Conservation (phyloP, 92 coral and sea anemone species). For the Plumapathes pennacea region DNA sequence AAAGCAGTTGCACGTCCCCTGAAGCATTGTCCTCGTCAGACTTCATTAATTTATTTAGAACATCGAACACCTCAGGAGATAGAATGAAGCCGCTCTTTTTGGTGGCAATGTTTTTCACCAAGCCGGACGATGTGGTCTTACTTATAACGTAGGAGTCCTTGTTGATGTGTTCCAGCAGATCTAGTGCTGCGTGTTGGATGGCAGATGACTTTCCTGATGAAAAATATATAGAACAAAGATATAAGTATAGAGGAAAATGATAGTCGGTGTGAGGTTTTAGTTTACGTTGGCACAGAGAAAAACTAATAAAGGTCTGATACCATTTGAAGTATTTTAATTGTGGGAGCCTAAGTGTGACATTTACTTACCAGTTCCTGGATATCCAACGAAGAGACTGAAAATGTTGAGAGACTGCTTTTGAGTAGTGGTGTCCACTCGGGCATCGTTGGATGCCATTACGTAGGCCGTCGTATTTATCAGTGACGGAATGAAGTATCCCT, state of each 20-base stretch:
- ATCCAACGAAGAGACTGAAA: constrained; percentile 27
- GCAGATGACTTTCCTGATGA: constrained; percentile 37
- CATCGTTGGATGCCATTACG: constrained; percentile 8
- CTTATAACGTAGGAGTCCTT: constrained; percentile 12
- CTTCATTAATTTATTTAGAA: constrained; percentile 43
- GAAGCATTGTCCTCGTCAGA: constrained; percentile 47
- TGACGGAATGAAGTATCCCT: constrained; percentile 37
- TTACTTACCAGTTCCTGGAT: constrained; percentile 39
- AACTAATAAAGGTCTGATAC: too few relatives aligned
- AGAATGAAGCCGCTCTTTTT: constrained; percentile 38
- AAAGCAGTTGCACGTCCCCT: constrained; percentile 53
- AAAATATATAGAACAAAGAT: too few relatives aligned
- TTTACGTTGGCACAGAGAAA: too few relatives aligned
- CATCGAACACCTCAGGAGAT: constrained; percentile 59
- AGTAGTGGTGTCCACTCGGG: constrained; percentile 9
- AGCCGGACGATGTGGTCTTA: constrained; percentile 45
- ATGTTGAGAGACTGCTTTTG: constrained; percentile 39
- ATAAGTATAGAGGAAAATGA: too few relatives aligned
- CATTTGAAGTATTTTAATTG: too few relatives aligned
- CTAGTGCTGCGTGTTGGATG: constrained; percentile 21
- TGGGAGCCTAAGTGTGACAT: neutral
- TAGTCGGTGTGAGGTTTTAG: too few relatives aligned
- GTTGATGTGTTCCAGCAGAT: constrained; percentile 21
- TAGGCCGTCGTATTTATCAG: constrained; percentile 19
- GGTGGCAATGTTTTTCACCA: constrained; percentile 36